A percentile compares a stretch with the other conserved stretches of the same genome.
These are phyloP conservation scores for Bellardia pandia DNA, from an alignment of 2,888 invertebrate genomes.

Conservation along the genomic window DNA sequence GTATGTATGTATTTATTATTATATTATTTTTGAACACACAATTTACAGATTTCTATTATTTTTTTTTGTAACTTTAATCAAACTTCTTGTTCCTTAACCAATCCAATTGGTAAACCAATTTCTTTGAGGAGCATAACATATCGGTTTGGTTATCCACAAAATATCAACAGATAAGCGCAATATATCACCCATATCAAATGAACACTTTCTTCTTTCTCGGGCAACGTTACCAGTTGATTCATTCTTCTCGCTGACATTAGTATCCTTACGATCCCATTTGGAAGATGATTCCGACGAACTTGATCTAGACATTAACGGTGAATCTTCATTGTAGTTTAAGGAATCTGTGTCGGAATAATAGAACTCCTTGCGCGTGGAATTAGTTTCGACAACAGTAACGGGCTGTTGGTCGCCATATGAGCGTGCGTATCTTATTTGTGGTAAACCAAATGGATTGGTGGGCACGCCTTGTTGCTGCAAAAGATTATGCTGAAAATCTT, in stretches of 20 bases:
- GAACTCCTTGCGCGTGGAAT: slow-evolving; percentile 81
- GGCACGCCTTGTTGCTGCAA: slow-evolving; percentile 23
- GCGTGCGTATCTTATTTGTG: slow-evolving; percentile 61
- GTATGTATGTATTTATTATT: neutral
- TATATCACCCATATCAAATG: slow-evolving; percentile 80
- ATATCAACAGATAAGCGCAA: slow-evolving; percentile 80
- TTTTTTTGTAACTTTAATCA: neutral
- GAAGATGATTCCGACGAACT: slow-evolving; percentile 7
- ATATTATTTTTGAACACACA: slow-evolving; percentile 16
- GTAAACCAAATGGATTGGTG: slow-evolving; percentile 39
- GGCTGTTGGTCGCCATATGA: slow-evolving; percentile 73
- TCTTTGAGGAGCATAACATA: slow-evolving; percentile 79
- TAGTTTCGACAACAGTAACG: slow-evolving; percentile 79
- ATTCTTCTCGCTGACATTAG: slow-evolving; percentile 26
- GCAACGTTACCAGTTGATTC: neutral
- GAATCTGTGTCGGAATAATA: slow-evolving; percentile 79
- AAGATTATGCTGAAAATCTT: slow-evolving; percentile 34
- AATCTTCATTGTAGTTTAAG: slow-evolving; percentile 50
- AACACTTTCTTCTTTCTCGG: slow-evolving; percentile 78
- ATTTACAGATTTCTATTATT: neutral
- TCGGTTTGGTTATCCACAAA: slow-evolving; percentile 80
- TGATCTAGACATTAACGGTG: slow-evolving; percentile 30
- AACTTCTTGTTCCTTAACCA: slow-evolving; percentile 72
- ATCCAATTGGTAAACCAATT: slow-evolving; percentile 80
- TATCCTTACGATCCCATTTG: slow-evolving; percentile 57